Evolutionary conservation across 2,797 vertebrate genomes (phyloP).

Genomic region (Ficedula albicollis): DNA sequence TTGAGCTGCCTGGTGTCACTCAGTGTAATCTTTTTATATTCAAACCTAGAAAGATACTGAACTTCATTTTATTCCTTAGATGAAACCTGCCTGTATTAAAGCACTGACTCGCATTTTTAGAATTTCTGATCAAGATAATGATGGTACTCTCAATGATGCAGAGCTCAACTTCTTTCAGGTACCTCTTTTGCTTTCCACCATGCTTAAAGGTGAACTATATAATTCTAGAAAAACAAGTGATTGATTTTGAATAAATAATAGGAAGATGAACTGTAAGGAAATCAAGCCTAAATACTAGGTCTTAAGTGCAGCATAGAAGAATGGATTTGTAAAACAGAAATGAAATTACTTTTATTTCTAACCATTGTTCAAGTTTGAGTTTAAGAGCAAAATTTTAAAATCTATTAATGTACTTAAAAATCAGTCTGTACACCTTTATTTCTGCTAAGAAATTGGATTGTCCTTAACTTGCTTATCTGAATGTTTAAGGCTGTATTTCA

Average conservation of each 20-base stretch:
- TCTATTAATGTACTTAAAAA: background rate
- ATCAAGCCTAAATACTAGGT: background rate
- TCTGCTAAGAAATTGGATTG: background rate
- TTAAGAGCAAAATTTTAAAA: background rate
- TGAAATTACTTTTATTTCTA: background rate
- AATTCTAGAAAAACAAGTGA: background rate
- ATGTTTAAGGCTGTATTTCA: background rate
- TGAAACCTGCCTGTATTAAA: slow-evolving; percentile 91
- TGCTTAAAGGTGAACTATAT: background rate
- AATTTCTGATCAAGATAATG: slow-evolving; percentile 94
- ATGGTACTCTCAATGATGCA: slow-evolving; percentile 90
- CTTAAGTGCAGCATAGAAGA: background rate
- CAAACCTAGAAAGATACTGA: background rate
- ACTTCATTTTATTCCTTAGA: slow-evolving; percentile 73
- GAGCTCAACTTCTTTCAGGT: slow-evolving; percentile 99
- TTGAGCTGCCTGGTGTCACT: background rate
- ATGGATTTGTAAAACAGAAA: background rate
- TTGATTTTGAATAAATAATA: background rate
- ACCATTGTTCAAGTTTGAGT: background rate
- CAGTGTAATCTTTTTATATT: background rate
- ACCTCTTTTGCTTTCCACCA: background rate
- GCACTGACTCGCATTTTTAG: slow-evolving; percentile 94
- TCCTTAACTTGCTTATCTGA: background rate
- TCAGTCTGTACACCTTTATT: background rate
- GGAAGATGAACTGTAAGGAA: background rate